Percentiles rank a stretch among this genome's conserved stretches.
These are phyloP conservation scores for Orchesella cincta DNA, from an alignment of 1,140 invertebrate genomes.

Conservation along the genomic window DNA sequence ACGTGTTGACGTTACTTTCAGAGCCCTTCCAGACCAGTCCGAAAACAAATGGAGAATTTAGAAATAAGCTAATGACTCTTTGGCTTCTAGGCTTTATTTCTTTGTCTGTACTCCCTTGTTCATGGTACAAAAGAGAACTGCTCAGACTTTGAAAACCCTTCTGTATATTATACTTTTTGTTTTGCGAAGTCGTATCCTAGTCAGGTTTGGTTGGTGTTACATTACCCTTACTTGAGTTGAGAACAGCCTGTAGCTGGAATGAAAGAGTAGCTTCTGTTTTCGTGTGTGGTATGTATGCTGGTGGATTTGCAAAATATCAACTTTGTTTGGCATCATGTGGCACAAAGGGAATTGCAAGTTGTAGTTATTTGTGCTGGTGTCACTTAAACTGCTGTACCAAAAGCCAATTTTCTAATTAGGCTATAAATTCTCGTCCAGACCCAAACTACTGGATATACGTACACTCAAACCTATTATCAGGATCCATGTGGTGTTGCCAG, in stretches of 20 bases:
- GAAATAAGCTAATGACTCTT: neutral
- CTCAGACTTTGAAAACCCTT: neutral
- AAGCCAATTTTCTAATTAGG: neutral
- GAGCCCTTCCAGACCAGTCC: no score
- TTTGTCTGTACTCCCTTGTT: neutral
- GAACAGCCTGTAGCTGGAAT: no score
- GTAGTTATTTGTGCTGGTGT: neutral
- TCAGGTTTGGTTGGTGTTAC: no score
- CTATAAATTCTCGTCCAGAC: neutral
- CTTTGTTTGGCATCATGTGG: neutral
- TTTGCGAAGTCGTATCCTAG: no score
- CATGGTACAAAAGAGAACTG: neutral
- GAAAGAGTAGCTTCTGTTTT: no score
- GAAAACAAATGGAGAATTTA: neutral
- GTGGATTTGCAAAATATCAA: neutral
- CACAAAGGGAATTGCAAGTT: neutral
- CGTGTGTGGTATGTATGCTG: no score
- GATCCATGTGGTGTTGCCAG: neutral
- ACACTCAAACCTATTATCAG: neutral
- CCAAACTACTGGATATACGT: no score
- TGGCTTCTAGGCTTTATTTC: neutral
- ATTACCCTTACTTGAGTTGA: no score
- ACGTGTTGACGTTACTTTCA: no score
- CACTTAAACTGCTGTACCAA: neutral
- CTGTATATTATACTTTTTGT: no score